Base-by-base conservation (phyloP, 2,888 invertebrate genomes). In the Oegoconia quadripuncta region DNA sequence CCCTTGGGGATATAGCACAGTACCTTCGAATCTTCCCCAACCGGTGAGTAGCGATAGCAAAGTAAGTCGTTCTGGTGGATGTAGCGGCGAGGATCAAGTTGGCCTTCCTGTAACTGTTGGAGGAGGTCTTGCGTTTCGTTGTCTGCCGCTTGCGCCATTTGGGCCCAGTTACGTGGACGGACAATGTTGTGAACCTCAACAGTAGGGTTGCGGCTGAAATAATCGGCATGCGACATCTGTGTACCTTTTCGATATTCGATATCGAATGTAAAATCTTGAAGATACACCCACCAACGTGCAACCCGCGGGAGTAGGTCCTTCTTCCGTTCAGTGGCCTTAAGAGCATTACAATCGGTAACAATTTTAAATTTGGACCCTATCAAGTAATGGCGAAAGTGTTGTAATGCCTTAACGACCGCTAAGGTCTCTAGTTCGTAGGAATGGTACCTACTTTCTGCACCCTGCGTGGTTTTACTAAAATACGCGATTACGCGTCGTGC, bases 241-340 rank as follows among this genome's bases (percentile, higher is more conserved):
- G 15, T 14, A 0, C 54, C 54, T 13, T 50, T 52, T 2, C 50
- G 28, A 27, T 52, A 55, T 18, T 49, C 49, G 1, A 55, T 38
- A 0, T 18, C 14, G 25, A 52, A 55, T 1, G 32, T 22, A 16
- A 46, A 55, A 15, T 58, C 51, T 31, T 64, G 60, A 4, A 63
- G 14, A 28, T 60, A 59, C 0, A 55, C 28, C 63, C 65, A 66
- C 63, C 65, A 66, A n/a, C n/a, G n/a, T n/a, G n/a, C n/a, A n/a
- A n/a, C n/a, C n/a, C n/a, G n/a, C n/a, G n/a, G n/a, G n/a, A n/a
- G n/a, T n/a, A n/a, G n/a, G n/a, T n/a, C n/a, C n/a, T n/a, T n/a
- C n/a, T n/a, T n/a, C n/a, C n/a, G 0, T 65, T 55, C 44, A 0
- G 65, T 58, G 0, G 47, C 37, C 16, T 60, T 63, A 0, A 70